A percentile compares a stretch with the other conserved stretches of the same genome.
Evolutionary conservation across 2,797 vertebrate genomes (phyloP).

Genomic region (Pteronotus mesoamericanus): DNA sequence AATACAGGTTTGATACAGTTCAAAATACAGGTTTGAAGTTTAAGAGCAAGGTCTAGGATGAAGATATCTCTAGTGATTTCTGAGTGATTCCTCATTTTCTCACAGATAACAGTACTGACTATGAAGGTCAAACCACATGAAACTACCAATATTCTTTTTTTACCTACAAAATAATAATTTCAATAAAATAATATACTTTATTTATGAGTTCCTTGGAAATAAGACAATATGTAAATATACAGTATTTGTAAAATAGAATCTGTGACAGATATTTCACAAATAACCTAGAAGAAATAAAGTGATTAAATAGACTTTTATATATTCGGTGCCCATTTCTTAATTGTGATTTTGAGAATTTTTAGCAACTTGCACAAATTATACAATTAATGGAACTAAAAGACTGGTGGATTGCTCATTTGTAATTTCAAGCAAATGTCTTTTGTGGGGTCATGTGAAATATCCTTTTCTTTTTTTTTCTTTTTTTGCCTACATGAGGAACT

Average conservation of each 20-base stretch:
- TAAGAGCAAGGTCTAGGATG: background rate
- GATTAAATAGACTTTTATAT: background rate
- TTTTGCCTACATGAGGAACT: background rate
- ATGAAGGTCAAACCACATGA: background rate
- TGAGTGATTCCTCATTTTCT: background rate
- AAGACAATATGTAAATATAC: background rate
- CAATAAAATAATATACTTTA: background rate
- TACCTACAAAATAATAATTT: background rate
- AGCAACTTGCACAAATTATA: background rate
- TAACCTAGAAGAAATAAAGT: background rate
- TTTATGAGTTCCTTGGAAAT: background rate
- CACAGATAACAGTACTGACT: background rate
- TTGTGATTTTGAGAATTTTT: background rate
- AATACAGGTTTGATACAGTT: background rate
- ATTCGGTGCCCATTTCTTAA: background rate
- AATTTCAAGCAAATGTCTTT: background rate
- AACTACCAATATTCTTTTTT: background rate
- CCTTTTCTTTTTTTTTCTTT: background rate
- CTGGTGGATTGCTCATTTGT: background rate
- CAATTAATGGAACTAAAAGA: background rate
- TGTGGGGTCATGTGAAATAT: background rate
- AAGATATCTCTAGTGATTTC: background rate
- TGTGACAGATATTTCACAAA: background rate
- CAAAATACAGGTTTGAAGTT: background rate
- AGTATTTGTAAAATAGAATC: slow-evolving; percentile 1